Evolutionary conservation across 2,113 vertebrate genomes (phyloP).

Genomic region (Boleophthalmus pectinirostris): DNA sequence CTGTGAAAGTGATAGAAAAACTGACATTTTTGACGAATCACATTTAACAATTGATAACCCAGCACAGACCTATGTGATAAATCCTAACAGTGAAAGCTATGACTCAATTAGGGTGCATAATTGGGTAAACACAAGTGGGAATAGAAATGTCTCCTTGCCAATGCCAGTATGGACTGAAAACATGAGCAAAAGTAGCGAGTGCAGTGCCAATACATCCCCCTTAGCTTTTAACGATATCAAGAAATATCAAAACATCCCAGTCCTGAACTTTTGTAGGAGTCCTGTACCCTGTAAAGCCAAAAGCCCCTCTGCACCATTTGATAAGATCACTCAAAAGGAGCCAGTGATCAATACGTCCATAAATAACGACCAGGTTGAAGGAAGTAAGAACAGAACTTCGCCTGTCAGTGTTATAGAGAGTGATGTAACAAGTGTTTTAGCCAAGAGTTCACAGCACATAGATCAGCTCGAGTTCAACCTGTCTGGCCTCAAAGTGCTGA

Average conservation of each 20-base stretch:
- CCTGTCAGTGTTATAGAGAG: not conserved
- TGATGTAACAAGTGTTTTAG: not conserved
- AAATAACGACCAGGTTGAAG: slow-evolving; percentile 16
- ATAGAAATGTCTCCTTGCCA: slow-evolving; percentile 16
- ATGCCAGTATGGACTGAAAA: not conserved
- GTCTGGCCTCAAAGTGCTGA: slow-evolving; percentile 65
- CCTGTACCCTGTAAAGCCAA: slow-evolving; percentile 62
- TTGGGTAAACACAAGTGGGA: slow-evolving; percentile 23
- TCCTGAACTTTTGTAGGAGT: slow-evolving; percentile 64
- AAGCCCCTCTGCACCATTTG: not conserved
- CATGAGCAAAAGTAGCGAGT: not conserved
- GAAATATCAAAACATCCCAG: slow-evolving; percentile 59
- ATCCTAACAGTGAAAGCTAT: not conserved
- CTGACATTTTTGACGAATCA: slow-evolving; percentile 7
- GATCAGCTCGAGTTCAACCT: slow-evolving; percentile 70
- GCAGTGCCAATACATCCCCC: not conserved
- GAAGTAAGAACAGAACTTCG: not conserved
- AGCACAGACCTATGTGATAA: slow-evolving; percentile 1
- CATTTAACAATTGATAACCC: slow-evolving; percentile 6
- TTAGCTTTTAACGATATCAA: slow-evolving; percentile 10
- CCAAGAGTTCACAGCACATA: slow-evolving; percentile 59
- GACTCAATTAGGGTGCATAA: slow-evolving; percentile 30
- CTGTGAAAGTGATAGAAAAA: slow-evolving; percentile 11
- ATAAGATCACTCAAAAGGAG: slow-evolving; percentile 10
- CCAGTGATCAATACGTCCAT: slow-evolving; percentile 15